phyloP scores from a whole-genome alignment of 2,888 invertebrate species.

The Leucophora obtusa region DNA sequence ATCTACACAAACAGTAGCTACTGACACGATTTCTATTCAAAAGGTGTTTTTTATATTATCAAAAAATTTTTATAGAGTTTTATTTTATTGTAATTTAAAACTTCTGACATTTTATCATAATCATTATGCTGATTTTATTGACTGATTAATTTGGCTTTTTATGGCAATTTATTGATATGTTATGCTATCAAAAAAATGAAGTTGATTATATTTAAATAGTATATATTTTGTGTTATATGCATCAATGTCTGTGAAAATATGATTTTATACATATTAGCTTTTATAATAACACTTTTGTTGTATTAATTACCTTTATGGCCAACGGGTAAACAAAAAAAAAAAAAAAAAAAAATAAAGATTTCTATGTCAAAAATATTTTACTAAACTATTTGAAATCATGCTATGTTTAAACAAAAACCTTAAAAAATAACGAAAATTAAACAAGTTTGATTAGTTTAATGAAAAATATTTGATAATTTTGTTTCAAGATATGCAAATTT shows the following conservation, averaged over 20 bases:
- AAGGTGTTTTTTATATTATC: not conserved
- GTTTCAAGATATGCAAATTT: too few relatives aligned
- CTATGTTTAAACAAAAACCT: not conserved
- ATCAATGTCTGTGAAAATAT: too few relatives aligned
- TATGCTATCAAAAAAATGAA: too few relatives aligned
- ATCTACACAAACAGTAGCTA: constrained; percentile 34
- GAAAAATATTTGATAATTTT: too few relatives aligned
- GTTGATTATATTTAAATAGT: too few relatives aligned
- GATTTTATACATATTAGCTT: too few relatives aligned
- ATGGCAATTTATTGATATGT: constrained; percentile 31
- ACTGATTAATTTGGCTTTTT: constrained; percentile 37
- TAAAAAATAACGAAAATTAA: too few relatives aligned
- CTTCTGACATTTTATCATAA: constrained; percentile 34
- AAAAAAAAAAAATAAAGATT: too few relatives aligned
- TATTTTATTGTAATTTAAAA: not conserved
- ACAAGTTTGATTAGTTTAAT: too few relatives aligned
- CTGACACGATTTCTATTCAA: constrained; percentile 33
- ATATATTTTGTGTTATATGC: too few relatives aligned
- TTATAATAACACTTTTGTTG: too few relatives aligned
- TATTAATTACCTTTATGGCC: too few relatives aligned
- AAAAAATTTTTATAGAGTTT: not conserved
- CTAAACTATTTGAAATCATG: constrained; percentile 29
- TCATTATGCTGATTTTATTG: constrained; percentile 43
- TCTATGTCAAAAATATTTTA: constrained; percentile 29
- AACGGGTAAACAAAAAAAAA: not conserved